Evolutionary conservation across 2,113 vertebrate species (phyloP), one percentile per base, ranked within the genome.

Genomic region (Glaucomys volans): DNA sequence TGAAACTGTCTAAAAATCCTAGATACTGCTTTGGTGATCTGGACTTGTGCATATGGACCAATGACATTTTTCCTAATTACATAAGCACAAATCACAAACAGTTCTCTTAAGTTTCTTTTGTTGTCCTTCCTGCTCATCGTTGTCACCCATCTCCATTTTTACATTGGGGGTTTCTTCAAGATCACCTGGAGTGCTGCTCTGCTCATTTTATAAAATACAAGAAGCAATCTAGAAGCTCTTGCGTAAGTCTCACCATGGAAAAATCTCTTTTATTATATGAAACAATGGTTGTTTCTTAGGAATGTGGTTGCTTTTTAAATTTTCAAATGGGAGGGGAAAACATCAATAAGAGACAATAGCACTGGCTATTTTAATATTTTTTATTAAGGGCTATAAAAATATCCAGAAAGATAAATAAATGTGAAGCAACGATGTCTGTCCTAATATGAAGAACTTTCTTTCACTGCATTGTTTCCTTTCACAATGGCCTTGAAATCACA

Each of bases 351-450:
- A 98, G 96, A 98, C 98, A 98, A 98, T 98, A 95, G 98, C 83
- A 98, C 95, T 96, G 95, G 95, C 98, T 99, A 97, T 99, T 99
- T 98, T 95, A 97, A 98, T 97, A 98, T 98, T 90, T 97, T 98
- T 98, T 98, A 98, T 98, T 98, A 98, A 97, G 95, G 90, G 97
- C 94, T 98, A 97, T 98, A 98, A 98, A 99, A 98, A 98, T 98
- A 98, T 97, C 96, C 97, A 98, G 93, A 93, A 98, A 98, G 98
- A 98, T 98, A 98, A 98, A 98, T 98, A 98, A 98, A 97, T 97
- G 98, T 96, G 97, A 97, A 98, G 79, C 95, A 98, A 98, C 98
- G 98, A 97, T 98, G 90, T 97, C 95, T 97, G 97, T 97, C 96
- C 98, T 98, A 97, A 98, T 98, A 98, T 96, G 91, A 98, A 98